Base-by-base conservation (phyloP, 2,888 invertebrate species). In the Limnephilus lunatus region DNA sequence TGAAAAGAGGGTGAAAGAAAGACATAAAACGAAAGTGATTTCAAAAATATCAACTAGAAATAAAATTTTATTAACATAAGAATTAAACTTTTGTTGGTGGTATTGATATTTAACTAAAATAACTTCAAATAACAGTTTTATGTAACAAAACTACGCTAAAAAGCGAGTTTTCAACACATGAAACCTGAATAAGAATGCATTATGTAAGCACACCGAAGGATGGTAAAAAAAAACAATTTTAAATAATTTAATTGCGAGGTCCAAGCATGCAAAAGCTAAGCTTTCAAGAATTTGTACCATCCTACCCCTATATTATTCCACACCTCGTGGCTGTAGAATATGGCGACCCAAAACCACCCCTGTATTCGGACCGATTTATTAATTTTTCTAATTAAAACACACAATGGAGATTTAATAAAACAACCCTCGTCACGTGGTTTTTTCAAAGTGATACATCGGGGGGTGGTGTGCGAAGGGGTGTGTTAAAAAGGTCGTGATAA, bases 361-460 rank as follows among this genome's bases (percentile, higher is more conserved):
- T 9, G 68, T 68, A 9, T 68, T 68, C 7, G 9, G 25, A 68
- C 68, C 68, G n/a, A 68, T 68, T 68, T 68, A 68, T 68, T 68
- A 68, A 68, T 68, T 68, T 68, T 68, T 68, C n/a, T 68, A 68
- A 68, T n/a, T 68, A 68, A 68, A 68, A 68, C 68, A 68, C 68
- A 68, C 68, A 68, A 68, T 68, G 68, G 68, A 68, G 68, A 68
- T 68, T 68, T 68, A 68, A 68, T 68, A 68, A 68, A 68, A 68
- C 68, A 68, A 68, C 68, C 68, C 68, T 68, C 68, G 68, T 68
- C 68, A 68, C n/a, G 25, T 7, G 25, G 68, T 25, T 68, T 68
- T 68, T 68, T 25, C 68, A 68, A 9, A 25, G 68, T 25, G 68
- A 68, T 68, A 68, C 68, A 68, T 68, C 25, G 9, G 68, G 68